Evolutionary conservation across 2,797 vertebrate genomes (phyloP), one percentile per base, ranked within the genome.

Genomic region (Sebastes paucispinis): DNA sequence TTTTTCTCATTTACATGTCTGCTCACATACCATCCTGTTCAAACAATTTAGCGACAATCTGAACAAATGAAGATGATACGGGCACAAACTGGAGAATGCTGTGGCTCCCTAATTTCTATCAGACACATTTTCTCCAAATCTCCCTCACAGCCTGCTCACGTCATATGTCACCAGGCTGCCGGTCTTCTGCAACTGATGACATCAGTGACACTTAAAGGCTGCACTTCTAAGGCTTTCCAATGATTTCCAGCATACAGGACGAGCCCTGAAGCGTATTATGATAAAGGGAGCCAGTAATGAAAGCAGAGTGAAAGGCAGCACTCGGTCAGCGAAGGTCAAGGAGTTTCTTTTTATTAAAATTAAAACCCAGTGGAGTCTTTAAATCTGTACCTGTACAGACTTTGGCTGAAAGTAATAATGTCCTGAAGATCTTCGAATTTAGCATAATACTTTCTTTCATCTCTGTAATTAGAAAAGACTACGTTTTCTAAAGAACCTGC

Each of bases 271-370:
- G 32, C 60, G 58, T 55, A 72, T 63, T 78, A 62, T 65, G 4
- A 82, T 59, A 34, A 43, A 80, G 69, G 24, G n/a, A 54, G 31
- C 16, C 10, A 1, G 1, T 32, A 76, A 83, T 74, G 6, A 67
- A 86, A 76, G 59, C 24, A 4, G 25, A 79, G 27, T 39, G 39
- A 80, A 59, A 47, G 52, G n/a, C 60, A 77, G 69, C 59, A 54
- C 62, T 73, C 36, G 36, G 55, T 69, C 32, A 58, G 62, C 39
- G 57, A 68, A 75, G 63, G 83, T 71, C 75, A 73, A 63, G 32
- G 24, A 72, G 22, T 78, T 73, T 32, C 3, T 31, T 58, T 78
- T 69, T 12, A 80, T 74, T 59, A 62, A 78, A 70, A 87, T 55
- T 3, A 77, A 83, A 8, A 72, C 6, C 4, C 16, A 55, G 31